A percentile compares a stretch with the other conserved stretches of the same genome.
Evolutionary conservation across 2,797 vertebrate genomes (phyloP).

Genomic region (Gallinago solitaria): DNA sequence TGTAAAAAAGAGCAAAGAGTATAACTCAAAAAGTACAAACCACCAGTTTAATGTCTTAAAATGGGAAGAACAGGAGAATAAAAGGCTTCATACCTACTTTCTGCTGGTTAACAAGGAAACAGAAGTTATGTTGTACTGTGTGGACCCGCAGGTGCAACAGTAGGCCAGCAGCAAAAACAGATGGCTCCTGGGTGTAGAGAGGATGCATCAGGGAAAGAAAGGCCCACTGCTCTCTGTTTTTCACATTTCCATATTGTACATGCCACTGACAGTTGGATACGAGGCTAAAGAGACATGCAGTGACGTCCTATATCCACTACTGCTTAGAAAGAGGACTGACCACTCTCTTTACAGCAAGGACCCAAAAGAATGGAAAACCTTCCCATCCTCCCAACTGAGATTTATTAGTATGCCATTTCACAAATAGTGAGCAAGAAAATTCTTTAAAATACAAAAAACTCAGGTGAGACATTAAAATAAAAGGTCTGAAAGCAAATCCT

Average conservation of each 20-base stretch:
- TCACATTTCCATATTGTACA: not conserved
- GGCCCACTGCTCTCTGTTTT: not conserved
- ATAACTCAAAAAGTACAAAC: not conserved
- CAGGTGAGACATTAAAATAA: not conserved
- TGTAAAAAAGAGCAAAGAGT: not conserved
- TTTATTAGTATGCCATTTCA: not conserved
- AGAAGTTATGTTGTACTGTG: not conserved
- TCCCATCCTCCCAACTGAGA: not conserved
- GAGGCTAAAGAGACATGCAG: not conserved
- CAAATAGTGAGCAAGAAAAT: not conserved
- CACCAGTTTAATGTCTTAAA: not conserved
- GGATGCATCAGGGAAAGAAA: not conserved
- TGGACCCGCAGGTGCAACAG: not conserved
- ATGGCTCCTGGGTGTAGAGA: not conserved
- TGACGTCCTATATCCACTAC: fast-evolving
- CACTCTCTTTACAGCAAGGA: not conserved
- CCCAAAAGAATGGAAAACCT: not conserved
- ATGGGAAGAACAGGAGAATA: not conserved
- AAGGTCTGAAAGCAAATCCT: not conserved
- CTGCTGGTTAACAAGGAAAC: not conserved
- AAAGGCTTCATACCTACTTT: not conserved
- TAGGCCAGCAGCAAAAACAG: not conserved
- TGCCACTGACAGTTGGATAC: not conserved
- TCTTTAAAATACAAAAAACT: not conserved
- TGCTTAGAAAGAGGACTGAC: not conserved